phyloP scores from a whole-genome alignment of 2,797 vertebrate species.

The Cygnus olor region DNA sequence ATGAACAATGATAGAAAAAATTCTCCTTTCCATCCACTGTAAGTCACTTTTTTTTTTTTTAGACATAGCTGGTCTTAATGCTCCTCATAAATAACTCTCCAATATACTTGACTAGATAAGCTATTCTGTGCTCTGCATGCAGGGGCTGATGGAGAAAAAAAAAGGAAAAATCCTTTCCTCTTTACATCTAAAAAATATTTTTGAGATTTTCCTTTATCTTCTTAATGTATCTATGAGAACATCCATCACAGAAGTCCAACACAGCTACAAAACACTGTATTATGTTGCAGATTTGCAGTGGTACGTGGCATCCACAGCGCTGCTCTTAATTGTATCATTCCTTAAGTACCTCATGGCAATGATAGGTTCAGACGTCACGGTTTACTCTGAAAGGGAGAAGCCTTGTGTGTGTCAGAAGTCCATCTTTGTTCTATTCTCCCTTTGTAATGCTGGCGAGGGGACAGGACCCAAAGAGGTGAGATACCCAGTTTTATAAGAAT shows the following conservation, averaged over 20 bases:
- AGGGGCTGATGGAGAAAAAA: background rate
- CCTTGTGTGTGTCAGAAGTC: background rate
- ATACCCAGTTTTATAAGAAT: background rate
- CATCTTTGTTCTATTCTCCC: background rate
- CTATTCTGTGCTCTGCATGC: background rate
- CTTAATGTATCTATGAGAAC: background rate
- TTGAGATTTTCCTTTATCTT: background rate
- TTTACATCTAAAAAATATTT: background rate
- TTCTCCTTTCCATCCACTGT: background rate
- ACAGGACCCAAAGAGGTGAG: background rate
- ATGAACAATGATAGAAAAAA: background rate
- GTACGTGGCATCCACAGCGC: fast-evolving
- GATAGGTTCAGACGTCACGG: background rate
- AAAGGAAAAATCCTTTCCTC: background rate
- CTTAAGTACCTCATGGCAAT: background rate
- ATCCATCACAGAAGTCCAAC: background rate
- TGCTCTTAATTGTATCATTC: background rate
- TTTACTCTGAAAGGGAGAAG: background rate
- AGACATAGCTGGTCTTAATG: background rate
- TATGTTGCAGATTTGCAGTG: background rate
- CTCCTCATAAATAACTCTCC: background rate
- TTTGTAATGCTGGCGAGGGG: background rate
- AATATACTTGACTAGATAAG: background rate
- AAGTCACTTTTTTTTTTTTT: background rate
- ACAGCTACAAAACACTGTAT: background rate